Percentiles rank a stretch among this genome's conserved stretches.
Evolutionary conservation across 2,797 vertebrate genomes (phyloP).

Genomic region (Podarcis lilfordi): DNA sequence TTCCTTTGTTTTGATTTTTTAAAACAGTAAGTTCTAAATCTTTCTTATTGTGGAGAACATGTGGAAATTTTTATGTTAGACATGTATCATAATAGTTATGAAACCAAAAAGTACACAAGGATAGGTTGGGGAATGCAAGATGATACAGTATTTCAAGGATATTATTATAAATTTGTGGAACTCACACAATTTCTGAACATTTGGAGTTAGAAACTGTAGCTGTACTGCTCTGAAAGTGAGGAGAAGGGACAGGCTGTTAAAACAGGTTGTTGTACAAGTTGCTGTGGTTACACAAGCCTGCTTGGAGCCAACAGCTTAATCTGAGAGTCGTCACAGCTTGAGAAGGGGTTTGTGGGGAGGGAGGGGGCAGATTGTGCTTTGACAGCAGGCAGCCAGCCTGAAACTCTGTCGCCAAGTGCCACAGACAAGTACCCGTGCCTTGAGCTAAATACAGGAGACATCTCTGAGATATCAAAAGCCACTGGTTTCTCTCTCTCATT

Average conservation of each 20-base stretch:
- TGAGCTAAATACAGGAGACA: accelerated
- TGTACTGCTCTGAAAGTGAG: background rate
- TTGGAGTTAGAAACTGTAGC: background rate
- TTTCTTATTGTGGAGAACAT: background rate
- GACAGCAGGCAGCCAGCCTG: background rate
- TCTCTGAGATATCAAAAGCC: slow-evolving; percentile 21
- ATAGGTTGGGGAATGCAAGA: background rate
- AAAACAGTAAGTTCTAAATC: background rate
- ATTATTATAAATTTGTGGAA: background rate
- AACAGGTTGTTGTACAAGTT: slow-evolving; percentile 31
- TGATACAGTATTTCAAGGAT: background rate
- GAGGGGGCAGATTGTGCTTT: accelerated
- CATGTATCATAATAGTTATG: background rate
- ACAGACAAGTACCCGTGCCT: accelerated
- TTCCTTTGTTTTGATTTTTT: background rate
- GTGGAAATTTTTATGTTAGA: background rate
- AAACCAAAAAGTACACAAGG: background rate
- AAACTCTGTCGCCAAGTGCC: background rate
- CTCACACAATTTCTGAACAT: background rate
- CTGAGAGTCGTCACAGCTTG: background rate
- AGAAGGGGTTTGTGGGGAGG: background rate
- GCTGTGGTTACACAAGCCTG: slow-evolving; percentile 33
- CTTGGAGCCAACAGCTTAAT: background rate
- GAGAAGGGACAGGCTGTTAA: background rate
- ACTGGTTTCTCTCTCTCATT: background rate